Percentiles rank a stretch among this genome's conserved stretches.
Conservation (phyloP, 2,888 invertebrate species). For the Belgica antarctica region DNA sequence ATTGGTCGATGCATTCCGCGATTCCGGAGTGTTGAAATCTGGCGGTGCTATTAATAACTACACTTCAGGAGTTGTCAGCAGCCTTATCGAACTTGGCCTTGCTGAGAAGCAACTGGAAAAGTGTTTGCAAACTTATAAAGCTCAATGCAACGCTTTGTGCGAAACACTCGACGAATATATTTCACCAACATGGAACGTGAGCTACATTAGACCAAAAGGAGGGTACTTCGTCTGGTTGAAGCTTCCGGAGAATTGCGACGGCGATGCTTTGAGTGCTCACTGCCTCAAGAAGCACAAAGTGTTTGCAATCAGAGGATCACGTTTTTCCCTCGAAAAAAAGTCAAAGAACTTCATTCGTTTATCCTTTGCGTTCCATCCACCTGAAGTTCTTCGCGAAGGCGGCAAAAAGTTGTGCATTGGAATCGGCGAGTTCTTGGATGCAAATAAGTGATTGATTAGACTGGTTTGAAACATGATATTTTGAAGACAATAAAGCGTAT, state of each 20-base stretch:
- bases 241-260: slow-evolving; percentile 55
- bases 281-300: slow-evolving; percentile 55
- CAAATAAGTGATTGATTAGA: background rate
- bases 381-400: slow-evolving; percentile 52
- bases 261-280: slow-evolving; percentile 53
- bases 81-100: slow-evolving; percentile 58
- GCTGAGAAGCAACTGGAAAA: slow-evolving; percentile 56
- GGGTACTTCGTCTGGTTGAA: slow-evolving; percentile 65
- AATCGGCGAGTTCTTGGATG: slow-evolving; percentile 49
- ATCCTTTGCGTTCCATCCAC: slow-evolving; percentile 57
- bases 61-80: slow-evolving; percentile 58
- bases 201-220: slow-evolving; percentile 55
- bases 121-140: slow-evolving; percentile 53
- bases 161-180: slow-evolving; percentile 54
- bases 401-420: slow-evolving; percentile 52
- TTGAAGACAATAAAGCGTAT: too few species aligned
- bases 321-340: slow-evolving; percentile 53
- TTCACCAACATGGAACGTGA: slow-evolving; percentile 53
- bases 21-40: slow-evolving; percentile 58
- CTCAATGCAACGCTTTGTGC: slow-evolving; percentile 55
- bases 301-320: slow-evolving; percentile 54
- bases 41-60: slow-evolving; percentile 64
- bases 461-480: too few species aligned
- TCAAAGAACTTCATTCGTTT: slow-evolving; percentile 56
- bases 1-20: slow-evolving; percentile 52